These are phyloP conservation scores for Columba janthina DNA, from an alignment of 2,113 vertebrate species.

Conservation along the genomic window DNA sequence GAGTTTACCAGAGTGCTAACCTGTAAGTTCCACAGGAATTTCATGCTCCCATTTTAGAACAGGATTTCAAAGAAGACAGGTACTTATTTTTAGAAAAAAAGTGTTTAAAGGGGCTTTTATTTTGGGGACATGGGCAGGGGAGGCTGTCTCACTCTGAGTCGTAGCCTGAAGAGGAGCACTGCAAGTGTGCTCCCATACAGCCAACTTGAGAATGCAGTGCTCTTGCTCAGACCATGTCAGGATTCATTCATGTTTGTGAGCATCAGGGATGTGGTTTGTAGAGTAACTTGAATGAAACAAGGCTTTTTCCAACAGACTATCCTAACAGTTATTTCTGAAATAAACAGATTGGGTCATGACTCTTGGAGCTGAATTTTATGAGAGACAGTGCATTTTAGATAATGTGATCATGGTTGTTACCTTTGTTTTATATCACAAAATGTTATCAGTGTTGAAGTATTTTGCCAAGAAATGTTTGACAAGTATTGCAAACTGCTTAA, in stretches of 20 bases:
- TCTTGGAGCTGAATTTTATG: not conserved
- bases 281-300: not conserved
- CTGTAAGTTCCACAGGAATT: not conserved
- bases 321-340: not conserved
- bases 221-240: not conserved
- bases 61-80: not conserved
- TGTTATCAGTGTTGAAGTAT: not conserved
- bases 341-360: not conserved
- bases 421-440: not conserved
- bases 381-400: not conserved
- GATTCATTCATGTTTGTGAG: not conserved
- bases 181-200: not conserved
- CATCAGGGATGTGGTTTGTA: not conserved
- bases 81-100: not conserved
- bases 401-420: not conserved
- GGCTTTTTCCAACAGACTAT: not conserved
- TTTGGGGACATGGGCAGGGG: not conserved
- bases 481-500: not conserved
- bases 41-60: not conserved
- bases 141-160: not conserved
- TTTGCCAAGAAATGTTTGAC: not conserved
- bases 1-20: not conserved
- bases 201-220: not conserved
- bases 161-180: not conserved
- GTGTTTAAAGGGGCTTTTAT: not conserved